Conservation (phyloP, 2,797 vertebrate genomes). For the Myoxocephalus aenaeus region DNA sequence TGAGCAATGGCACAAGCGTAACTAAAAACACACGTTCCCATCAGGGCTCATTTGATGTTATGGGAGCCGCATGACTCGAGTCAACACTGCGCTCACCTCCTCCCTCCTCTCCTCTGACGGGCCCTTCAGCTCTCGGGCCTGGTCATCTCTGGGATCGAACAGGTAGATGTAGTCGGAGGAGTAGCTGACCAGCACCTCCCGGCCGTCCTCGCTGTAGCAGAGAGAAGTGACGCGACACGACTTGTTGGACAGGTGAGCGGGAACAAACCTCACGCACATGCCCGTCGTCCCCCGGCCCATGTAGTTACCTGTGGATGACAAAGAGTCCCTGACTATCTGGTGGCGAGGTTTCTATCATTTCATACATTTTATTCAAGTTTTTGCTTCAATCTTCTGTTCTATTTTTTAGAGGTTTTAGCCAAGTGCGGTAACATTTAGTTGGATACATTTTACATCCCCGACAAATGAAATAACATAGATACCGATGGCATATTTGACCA, state of each 20-base stretch:
- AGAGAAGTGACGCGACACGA: constrained; percentile 97
- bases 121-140: constrained; percentile 94
- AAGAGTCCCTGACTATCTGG: too few species aligned
- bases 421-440: neutral
- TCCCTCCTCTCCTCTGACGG: constrained; percentile 95
- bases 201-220: constrained; percentile 97
- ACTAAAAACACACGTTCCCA: neutral
- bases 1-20: neutral
- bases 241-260: constrained; percentile 95
- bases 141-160: constrained; percentile 97
- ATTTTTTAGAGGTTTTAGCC: neutral
- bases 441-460: neutral
- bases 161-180: constrained; percentile 99
- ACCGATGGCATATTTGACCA: neutral
- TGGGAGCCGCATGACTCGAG: neutral
- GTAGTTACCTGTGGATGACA: constrained; percentile 88
- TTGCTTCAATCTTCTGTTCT: neutral
- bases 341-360: neutral
- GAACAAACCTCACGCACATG: constrained; percentile 97
- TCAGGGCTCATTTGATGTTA: neutral
- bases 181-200: constrained; percentile 98
- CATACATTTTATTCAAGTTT: neutral
- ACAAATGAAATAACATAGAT: neutral
- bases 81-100: constrained; percentile 84
- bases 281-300: constrained; percentile 94